Evolutionary conservation across 2,888 invertebrate species (phyloP).

Genomic region (Trilocha varians): DNA sequence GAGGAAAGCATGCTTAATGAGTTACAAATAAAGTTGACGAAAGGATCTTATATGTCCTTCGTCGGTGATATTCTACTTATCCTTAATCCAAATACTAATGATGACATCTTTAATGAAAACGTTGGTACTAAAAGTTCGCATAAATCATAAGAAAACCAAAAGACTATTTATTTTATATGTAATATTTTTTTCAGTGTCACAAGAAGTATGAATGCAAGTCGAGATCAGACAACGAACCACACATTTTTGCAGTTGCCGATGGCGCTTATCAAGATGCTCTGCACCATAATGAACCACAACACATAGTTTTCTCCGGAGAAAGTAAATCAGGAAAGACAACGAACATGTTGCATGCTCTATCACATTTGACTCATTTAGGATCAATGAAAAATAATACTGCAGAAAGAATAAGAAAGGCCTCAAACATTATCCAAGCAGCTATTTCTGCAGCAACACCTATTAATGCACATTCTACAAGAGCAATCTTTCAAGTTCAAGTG

Average conservation of each 20-base stretch:
- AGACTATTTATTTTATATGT: neutral
- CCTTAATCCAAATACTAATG: slow-evolving; percentile 84
- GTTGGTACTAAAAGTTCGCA: slow-evolving; percentile 60
- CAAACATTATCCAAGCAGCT: slow-evolving; percentile 82
- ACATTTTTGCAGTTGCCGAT: slow-evolving; percentile 91
- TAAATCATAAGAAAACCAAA: neutral
- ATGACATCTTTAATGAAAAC: slow-evolving; percentile 80
- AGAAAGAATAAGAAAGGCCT: slow-evolving; percentile 77
- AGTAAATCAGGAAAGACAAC: slow-evolving; percentile 93
- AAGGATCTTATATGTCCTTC: slow-evolving; percentile 82
- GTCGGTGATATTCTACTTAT: slow-evolving; percentile 86
- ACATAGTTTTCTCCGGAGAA: slow-evolving; percentile 91
- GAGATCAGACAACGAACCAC: slow-evolving; percentile 91
- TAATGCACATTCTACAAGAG: slow-evolving; percentile 89
- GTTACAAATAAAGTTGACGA: slow-evolving; percentile 77
- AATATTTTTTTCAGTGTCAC: slow-evolving; percentile 76
- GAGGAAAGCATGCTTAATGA: slow-evolving; percentile 81
- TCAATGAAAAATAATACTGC: slow-evolving; percentile 79
- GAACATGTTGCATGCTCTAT: slow-evolving; percentile 83
- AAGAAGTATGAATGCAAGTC: slow-evolving; percentile 87
- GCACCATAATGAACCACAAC: slow-evolving; percentile 89
- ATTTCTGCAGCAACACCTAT: slow-evolving; percentile 89
- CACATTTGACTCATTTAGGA: slow-evolving; percentile 87
- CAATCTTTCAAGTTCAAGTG: slow-evolving; percentile 84
- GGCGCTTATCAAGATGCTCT: slow-evolving; percentile 92